phyloP scores from a whole-genome alignment of 2,888 invertebrate genomes.

The Carabus problematicus region DNA sequence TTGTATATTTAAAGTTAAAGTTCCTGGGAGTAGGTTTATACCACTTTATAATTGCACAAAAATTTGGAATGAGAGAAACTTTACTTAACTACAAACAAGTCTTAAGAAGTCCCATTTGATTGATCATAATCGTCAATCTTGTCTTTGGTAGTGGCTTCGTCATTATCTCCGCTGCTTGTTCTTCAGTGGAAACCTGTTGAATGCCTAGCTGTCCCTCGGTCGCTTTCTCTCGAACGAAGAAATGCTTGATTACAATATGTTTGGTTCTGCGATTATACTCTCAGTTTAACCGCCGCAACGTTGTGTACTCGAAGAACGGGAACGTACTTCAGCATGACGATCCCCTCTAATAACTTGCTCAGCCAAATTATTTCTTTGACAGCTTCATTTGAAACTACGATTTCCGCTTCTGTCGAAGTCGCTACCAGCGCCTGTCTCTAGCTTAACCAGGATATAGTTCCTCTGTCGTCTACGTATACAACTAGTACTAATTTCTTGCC shows the following conservation, averaged over 20 bases:
- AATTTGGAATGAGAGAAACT: too few relatives aligned
- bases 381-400: constrained; percentile 37
- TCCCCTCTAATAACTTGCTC: too few relatives aligned
- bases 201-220: constrained; percentile 45
- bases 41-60: too few relatives aligned
- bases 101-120: constrained; percentile 42
- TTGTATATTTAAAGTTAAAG: constrained; percentile 15
- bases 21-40: too few relatives aligned
- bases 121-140: constrained; percentile 43
- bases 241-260: constrained; percentile 50
- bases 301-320: too few relatives aligned
- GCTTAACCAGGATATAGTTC: neutral
- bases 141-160: constrained; percentile 47
- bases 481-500: constrained; percentile 41
- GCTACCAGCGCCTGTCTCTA: neutral
- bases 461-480: neutral
- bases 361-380: too few relatives aligned
- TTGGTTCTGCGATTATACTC: constrained; percentile 51
- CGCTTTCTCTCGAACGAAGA: constrained; percentile 50
- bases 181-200: constrained; percentile 47
- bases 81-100: too few relatives aligned
- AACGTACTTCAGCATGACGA: too few relatives aligned
- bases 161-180: constrained; percentile 50
- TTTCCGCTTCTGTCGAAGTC: neutral
- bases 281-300: too few relatives aligned